A percentile compares a stretch with the other conserved stretches of the same genome.
phyloP scores from a whole-genome alignment of 2,113 vertebrate species.

The Copsychus sechellarum region DNA sequence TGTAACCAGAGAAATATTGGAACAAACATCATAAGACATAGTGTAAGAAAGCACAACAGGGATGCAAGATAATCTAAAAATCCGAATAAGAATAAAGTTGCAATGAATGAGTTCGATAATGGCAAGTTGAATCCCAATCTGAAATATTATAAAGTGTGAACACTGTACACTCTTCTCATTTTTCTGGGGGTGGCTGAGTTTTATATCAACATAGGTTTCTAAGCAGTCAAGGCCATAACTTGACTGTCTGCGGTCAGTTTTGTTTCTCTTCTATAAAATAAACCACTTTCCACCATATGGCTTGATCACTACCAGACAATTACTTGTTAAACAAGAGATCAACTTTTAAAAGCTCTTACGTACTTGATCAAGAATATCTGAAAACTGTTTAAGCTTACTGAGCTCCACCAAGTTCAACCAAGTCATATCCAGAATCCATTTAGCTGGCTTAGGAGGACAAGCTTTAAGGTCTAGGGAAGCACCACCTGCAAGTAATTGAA shows the following conservation, averaged over 20 bases:
- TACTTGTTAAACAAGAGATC: not conserved
- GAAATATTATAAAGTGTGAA: not conserved
- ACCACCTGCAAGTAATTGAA: constrained; percentile 78
- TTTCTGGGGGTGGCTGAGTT: fast-evolving
- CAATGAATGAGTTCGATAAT: not conserved
- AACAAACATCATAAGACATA: not conserved
- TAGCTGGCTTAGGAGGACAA: constrained; percentile 89
- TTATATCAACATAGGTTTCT: not conserved
- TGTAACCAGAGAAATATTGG: not conserved
- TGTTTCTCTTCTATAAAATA: not conserved
- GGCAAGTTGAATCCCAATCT: not conserved
- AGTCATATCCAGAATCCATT: constrained; percentile 96
- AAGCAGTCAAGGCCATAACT: not conserved
- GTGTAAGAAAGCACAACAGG: not conserved
- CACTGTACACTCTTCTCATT: not conserved
- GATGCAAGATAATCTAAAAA: not conserved
- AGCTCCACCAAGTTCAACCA: constrained; percentile 97
- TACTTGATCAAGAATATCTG: constrained; percentile 89
- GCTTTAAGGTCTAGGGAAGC: constrained; percentile 93
- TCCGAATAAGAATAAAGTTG: not conserved
- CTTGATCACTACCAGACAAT: not conserved
- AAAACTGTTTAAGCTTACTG: constrained; percentile 90
- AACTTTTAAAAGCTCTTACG: not conserved
- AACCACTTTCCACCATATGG: not conserved
- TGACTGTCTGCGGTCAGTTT: not conserved